These are phyloP conservation scores for Actinernus sp. DNA, from an alignment of 92 coral and sea anemone genomes.

Conservation along the genomic window DNA sequence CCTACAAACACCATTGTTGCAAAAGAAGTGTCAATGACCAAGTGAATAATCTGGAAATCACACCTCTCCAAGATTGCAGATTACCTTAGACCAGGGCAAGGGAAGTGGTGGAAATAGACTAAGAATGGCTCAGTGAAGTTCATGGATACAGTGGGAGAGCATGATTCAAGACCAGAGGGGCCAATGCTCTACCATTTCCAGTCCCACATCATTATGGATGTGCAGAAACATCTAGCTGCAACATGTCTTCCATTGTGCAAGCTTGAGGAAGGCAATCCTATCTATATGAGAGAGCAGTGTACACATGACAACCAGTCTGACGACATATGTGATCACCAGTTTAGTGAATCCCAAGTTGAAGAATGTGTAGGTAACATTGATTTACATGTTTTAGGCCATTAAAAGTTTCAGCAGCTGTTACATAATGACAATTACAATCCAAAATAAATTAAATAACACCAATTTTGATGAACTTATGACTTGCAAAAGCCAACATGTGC, in stretches of 20 bases:
- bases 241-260: conserved; percentile 27
- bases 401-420: no score
- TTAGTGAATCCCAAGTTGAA: no score
- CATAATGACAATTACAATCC: no score
- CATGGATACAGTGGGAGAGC: conserved; percentile 10
- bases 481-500: no score
- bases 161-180: conserved; percentile 3
- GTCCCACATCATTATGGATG: conserved; percentile 9
- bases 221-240: background rate
- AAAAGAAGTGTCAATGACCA: no score
- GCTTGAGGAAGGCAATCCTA: conserved; percentile 15
- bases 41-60: no score
- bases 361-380: no score
- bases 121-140: conserved; percentile 41
- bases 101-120: conserved; percentile 32
- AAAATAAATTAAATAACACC: no score
- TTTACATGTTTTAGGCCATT: no score
- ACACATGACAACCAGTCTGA: no score
- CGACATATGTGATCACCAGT: no score
- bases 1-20: conserved; percentile 10
- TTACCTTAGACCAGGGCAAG: conserved; percentile 11
- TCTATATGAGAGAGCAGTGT: conserved; percentile 13
- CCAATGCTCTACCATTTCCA: conserved; percentile 26
- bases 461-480: no score
- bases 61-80: conserved; percentile 34